Base-by-base conservation (phyloP, 1,140 invertebrate species). In the Leucophenga varia region DNA sequence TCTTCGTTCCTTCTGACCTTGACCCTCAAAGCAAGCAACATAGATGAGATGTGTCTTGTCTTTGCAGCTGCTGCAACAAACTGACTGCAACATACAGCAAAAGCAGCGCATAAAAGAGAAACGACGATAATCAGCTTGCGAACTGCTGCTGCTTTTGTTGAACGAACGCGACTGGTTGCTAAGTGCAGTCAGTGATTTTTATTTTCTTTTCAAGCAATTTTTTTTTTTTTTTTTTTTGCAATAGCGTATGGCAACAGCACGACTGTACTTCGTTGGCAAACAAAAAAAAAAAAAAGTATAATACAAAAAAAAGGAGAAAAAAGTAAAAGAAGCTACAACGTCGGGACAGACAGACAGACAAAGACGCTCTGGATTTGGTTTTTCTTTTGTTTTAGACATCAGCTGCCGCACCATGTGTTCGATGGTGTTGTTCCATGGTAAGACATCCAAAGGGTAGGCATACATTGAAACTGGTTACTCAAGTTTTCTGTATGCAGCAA, bases 11-110 rank as follows among this genome's bases (percentile, higher is more conserved):
- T n/a, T 47, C 64, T 67, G 63, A 67, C 63, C 63, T 67, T 67
- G 63, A 67, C 63, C 63, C 64, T 68, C 63, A 67, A 67, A 61
- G 50, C 53, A 43, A 55, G 57, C 48, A 22, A 40, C 6, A n/a
- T n/a, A n/a, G n/a, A n/a, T n/a, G n/a, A n/a, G n/a, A n/a, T n/a
- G n/a, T n/a, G n/a, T n/a, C n/a, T n/a, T n/a, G 31, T 31, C 17
- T 14, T n/a, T n/a, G 31, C 18, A 38, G 40, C 12, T 20, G 40
- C 48, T 37, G 41, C 22, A 22, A 44, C 5, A 25, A 25, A 25
- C 22, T 25, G 22, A 10, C 22, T 10, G 22, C 22, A 5, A 25
- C 5, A 10, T 25, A 25, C n/a, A n/a, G n/a, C n/a, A n/a, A n/a
- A 25, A 25, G 10, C 5, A 25, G 22, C 10, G 22, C 22, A 25